phyloP scores from a whole-genome alignment of 2,888 invertebrate genomes.

The Gandaritis pyraliata region DNA sequence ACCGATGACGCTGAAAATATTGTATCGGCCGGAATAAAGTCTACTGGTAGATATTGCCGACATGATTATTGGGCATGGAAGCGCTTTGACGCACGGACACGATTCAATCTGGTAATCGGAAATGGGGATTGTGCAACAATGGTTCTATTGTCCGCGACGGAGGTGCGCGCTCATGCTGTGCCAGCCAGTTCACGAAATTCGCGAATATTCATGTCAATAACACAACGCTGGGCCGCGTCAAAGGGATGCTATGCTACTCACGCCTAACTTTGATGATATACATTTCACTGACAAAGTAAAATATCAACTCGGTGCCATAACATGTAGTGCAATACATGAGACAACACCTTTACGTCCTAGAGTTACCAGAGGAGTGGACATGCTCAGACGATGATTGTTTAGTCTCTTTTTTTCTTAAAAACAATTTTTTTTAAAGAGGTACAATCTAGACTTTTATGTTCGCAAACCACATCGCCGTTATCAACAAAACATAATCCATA shows the following conservation, averaged over 20 bases:
- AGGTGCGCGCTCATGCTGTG: slow-evolving; percentile 43
- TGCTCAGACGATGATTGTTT: no score
- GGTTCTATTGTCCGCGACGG: slow-evolving; percentile 70
- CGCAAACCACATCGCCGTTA: background rate
- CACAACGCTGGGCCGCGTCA: slow-evolving; percentile 34
- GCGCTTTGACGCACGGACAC: slow-evolving; percentile 74
- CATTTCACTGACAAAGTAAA: no score
- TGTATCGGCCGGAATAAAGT: slow-evolving; percentile 25
- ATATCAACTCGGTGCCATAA: no score
- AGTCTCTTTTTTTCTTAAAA: no score
- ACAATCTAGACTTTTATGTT: background rate
- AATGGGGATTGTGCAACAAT: slow-evolving; percentile 82
- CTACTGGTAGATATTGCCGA: slow-evolving; percentile 37
- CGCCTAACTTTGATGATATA: background rate
- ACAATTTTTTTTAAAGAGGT: no score
- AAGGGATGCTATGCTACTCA: slow-evolving; percentile 12
- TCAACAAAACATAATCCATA: background rate
- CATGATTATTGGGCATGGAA: slow-evolving; percentile 65
- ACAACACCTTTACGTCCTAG: no score
- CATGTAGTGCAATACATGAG: no score
- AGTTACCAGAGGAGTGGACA: no score
- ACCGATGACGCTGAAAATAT: slow-evolving; percentile 28
- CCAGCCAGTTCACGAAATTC: slow-evolving; percentile 54
- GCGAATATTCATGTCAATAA: slow-evolving; percentile 66
- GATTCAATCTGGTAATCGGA: slow-evolving; percentile 84